phyloP scores from a whole-genome alignment of 2,797 vertebrate genomes.

The Mormyrus proboscirostris region DNA sequence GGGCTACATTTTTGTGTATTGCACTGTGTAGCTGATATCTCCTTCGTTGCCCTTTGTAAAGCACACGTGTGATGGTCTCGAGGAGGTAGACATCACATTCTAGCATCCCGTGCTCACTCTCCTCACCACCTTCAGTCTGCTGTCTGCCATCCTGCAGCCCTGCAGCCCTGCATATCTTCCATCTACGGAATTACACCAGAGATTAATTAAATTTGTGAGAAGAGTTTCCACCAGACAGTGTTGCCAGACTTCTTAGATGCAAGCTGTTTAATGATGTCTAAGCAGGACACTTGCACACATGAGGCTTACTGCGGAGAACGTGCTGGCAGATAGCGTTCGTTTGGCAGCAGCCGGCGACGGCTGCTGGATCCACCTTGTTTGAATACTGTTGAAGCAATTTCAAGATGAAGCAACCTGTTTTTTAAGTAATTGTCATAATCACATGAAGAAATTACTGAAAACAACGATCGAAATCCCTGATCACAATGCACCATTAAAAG shows the following conservation, averaged over 20 bases:
- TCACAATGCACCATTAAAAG: background rate
- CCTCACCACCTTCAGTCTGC: background rate
- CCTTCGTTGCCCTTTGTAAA: background rate
- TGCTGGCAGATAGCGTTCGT: background rate
- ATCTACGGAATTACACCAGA: constrained; percentile 19
- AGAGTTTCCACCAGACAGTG: background rate
- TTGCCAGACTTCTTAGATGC: constrained; percentile 17
- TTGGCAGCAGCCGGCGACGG: background rate
- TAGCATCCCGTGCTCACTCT: background rate
- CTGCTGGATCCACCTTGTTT: background rate
- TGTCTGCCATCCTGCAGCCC: background rate
- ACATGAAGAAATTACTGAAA: background rate
- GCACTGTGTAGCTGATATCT: background rate
- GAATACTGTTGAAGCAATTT: background rate
- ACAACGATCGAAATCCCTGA: background rate
- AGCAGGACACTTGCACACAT: background rate
- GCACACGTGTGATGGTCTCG: background rate
- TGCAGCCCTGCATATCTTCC: background rate
- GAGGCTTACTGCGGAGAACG: background rate
- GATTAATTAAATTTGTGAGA: constrained; percentile 25
- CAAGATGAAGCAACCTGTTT: background rate
- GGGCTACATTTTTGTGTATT: background rate
- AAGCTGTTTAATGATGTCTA: constrained; percentile 23
- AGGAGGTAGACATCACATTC: background rate
- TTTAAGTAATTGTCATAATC: constrained; percentile 6